Base-by-base conservation (phyloP, 1,140 invertebrate genomes). In the Drosophila trapezifrons region DNA sequence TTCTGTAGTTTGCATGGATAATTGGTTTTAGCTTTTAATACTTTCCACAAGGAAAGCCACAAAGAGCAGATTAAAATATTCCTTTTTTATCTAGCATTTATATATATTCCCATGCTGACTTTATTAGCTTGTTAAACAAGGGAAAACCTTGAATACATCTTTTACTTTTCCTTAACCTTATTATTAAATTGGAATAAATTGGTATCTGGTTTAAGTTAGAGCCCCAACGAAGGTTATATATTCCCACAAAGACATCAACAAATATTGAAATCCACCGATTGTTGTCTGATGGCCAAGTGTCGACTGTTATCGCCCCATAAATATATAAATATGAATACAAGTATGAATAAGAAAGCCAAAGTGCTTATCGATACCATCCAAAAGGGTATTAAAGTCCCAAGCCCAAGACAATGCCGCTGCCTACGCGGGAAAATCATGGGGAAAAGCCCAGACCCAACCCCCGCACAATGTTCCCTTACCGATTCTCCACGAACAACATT, bases 221-320 rank as follows among this genome's bases (percentile, higher is more conserved):
- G 29, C 15, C 51, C 10, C 51, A 17, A 42, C 7, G 45, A 25
- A 63, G 27, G 27, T 29, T 65, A 32, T 17, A 22, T 25, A 22
- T 22, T 15, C 32, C 18, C 32, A 1, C 18, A 73, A 47, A 63
- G 49, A 17, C 59, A 57, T 51, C 22, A 47, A 58, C 54, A 62
- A 73, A 54, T 52, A 74, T 42, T 70, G 42, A 69, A 69, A 69
- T 70, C 42, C 45, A 46, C 37, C 32, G 55, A 45, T 29, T 59
- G 59, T 20, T 52, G 38, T 63, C 35, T 40, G 46, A 54, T 76
- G 59, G 13, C 73, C 59, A 65, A 65, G 35, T 67, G 35, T 67
- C 67, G 47, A 60, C 69, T 66, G 78, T 86, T 85, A 86, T 85
- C 81, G 59, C 67, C 42, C 58, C 69, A 77, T 80, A 64, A 84